Base-by-base conservation (phyloP, 2,797 vertebrate species). In the Semaprochilodus insignis region DNA sequence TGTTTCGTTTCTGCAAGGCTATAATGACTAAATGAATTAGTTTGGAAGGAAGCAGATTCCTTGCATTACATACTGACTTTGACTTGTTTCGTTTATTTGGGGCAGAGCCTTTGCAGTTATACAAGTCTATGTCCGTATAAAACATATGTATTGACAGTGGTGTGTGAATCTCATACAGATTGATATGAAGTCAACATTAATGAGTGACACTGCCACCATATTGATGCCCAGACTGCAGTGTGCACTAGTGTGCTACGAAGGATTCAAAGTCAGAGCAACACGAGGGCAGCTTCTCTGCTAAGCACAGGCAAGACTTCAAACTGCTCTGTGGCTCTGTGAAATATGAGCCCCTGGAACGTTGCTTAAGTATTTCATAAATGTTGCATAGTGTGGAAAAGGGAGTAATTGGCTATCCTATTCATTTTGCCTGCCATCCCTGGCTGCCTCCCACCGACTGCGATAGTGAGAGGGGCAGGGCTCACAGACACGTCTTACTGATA, bases 331-430 rank as follows among this genome's bases (percentile, higher is more conserved):
- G 89, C 82, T 87, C 88, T 89, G 92, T 93, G 91, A 94, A 94
- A 95, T 94, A 95, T 93, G 92, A 94, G 92, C 91, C 89, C 89
- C 85, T 86, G 87, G 91, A 92, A 92, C 83, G 85, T 84, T 88
- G 90, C 90, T 90, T 94, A 95, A 95, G 93, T 94, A 93, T 94
- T 94, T 92, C 91, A 95, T 95, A 91, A 95, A 95, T 95, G 93
- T 94, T 94, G 90, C 91, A 95, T 93, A 83, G 90, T 91, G 90
- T 90, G 91, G 91, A 93, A 89, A 70, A 91, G 85, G 83, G 65
- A 92, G 92, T 94, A 94, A 95, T 95, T 95, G 93, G 91, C 89
- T 92, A 86, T 83, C 85, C 90, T 92, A 93, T 94, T 91, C 89
- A 91, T 94, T 90, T 92, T 89, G 90, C 86, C 91, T 93, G 93